A percentile compares a stretch with the other conserved stretches of the same genome.
These are phyloP conservation scores for Seriola rivoliana DNA, from an alignment of 2,113 vertebrate genomes.

Conservation along the genomic window DNA sequence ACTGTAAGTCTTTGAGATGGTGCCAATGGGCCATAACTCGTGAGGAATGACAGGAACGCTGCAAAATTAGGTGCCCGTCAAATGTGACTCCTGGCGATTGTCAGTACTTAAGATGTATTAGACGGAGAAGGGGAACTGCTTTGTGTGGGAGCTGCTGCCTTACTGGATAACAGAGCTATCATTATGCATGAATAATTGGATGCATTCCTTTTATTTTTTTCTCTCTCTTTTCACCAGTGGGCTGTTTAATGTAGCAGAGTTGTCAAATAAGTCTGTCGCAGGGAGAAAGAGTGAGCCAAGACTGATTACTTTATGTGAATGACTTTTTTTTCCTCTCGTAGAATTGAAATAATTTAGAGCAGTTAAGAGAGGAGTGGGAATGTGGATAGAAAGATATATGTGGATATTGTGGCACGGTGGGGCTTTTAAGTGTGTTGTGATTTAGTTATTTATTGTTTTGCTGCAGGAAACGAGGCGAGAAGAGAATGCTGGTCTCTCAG, in stretches of 20 bases:
- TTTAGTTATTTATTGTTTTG: constrained; percentile 78
- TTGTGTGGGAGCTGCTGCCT: constrained; percentile 67
- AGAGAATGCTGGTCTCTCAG: constrained; percentile 60
- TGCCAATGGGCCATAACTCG: constrained; percentile 76
- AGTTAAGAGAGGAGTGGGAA: constrained; percentile 63
- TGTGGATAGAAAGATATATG: constrained; percentile 61
- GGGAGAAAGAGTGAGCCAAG: constrained; percentile 51
- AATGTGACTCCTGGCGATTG: constrained; percentile 77
- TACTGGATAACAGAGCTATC: constrained; percentile 82
- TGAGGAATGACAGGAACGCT: constrained; percentile 72
- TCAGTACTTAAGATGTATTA: constrained; percentile 78
- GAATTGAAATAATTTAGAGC: constrained; percentile 75
- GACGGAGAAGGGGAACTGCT: constrained; percentile 71
- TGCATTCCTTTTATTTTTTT: constrained; percentile 64
- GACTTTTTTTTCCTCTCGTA: constrained; percentile 39
- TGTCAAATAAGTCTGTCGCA: constrained; percentile 68
- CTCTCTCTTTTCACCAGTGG: constrained; percentile 63
- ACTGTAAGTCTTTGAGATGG: constrained; percentile 45
- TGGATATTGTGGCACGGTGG: constrained; percentile 56
- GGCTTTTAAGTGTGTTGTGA: constrained; percentile 77
- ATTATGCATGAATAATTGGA: constrained; percentile 82
- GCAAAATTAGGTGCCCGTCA: constrained; percentile 75
- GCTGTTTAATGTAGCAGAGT: constrained; percentile 72
- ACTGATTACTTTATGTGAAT: constrained; percentile 73
- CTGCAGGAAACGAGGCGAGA: constrained; percentile 60